Conservation (phyloP, 2,888 invertebrate genomes). For the Cantharis rustica region DNA sequence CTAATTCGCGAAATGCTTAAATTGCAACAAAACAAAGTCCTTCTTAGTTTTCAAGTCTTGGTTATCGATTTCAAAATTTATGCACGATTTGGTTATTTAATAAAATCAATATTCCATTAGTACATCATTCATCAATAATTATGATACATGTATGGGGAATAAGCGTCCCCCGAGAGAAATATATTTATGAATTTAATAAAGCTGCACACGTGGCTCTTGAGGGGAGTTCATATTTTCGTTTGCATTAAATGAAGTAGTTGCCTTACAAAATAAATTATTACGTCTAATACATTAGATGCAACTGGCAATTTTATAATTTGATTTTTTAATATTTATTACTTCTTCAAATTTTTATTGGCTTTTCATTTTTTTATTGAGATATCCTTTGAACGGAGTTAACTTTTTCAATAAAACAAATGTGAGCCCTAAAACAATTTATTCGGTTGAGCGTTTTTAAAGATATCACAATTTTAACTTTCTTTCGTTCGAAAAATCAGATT, state of each 20-base stretch:
- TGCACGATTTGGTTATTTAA: conserved; percentile 16
- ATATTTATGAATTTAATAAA: conserved; percentile 35
- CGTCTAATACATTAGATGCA: neutral
- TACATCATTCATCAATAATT: conserved; percentile 34
- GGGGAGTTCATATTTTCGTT: conserved; percentile 25
- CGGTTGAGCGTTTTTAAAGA: neutral
- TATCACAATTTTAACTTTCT: neutral
- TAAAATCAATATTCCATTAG: conserved; percentile 39
- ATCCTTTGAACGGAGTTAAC: neutral
- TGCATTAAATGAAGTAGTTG: conserved; percentile 14
- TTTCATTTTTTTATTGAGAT: neutral
- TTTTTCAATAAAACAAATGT: neutral
- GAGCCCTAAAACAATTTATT: neutral
- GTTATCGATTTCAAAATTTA: neutral
- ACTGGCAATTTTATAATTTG: neutral
- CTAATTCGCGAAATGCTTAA: conserved; percentile 29
- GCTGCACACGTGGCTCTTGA: conserved; percentile 29
- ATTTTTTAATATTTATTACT: neutral
- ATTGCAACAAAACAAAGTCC: neutral
- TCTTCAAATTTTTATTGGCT: neutral
- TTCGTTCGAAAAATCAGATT: neutral
- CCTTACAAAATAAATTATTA: neutral
- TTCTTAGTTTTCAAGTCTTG: neutral
- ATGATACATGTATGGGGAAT: conserved; percentile 33
- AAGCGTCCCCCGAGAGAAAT: conserved; percentile 26